Evolutionary conservation across 2,888 invertebrate genomes (phyloP).

Genomic region (Caenorhabditis japonica): DNA sequence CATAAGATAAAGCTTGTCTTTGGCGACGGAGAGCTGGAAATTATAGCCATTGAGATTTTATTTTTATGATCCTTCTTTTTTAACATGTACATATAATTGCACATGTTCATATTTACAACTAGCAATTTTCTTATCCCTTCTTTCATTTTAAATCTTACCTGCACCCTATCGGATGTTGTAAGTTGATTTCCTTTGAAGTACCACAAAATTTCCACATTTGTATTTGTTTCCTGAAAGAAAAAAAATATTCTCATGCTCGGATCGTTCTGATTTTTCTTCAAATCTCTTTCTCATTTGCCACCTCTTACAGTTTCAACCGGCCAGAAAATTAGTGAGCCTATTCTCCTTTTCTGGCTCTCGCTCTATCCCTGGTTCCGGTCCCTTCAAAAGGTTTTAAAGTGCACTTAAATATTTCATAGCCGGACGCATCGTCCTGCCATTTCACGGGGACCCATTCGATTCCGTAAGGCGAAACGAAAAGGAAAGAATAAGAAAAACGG

Average conservation of each 20-base stretch:
- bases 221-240: slow-evolving; percentile 66
- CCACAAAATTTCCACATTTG: slow-evolving; percentile 65
- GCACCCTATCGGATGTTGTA: slow-evolving; percentile 54
- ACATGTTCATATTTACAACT: no score
- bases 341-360: no score
- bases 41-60: no score
- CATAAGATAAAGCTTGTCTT: slow-evolving; percentile 70
- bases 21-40: slow-evolving; percentile 64
- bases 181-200: slow-evolving; percentile 65
- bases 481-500: slow-evolving; percentile 19
- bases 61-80: no score
- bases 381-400: slow-evolving; percentile 49
- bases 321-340: no score
- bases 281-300: background rate
- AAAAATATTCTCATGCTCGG: no score
- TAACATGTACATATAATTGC: no score
- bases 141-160: slow-evolving; percentile 14
- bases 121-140: background rate
- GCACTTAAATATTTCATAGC: slow-evolving; percentile 58
- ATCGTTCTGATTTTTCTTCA: background rate
- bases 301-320: background rate
- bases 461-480: slow-evolving; percentile 18
- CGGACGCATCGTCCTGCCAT: slow-evolving; percentile 31
- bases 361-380: no score
- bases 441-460: slow-evolving; percentile 15